Evolutionary conservation across 2,797 vertebrate species (phyloP).

Genomic region (Anabas testudineus): DNA sequence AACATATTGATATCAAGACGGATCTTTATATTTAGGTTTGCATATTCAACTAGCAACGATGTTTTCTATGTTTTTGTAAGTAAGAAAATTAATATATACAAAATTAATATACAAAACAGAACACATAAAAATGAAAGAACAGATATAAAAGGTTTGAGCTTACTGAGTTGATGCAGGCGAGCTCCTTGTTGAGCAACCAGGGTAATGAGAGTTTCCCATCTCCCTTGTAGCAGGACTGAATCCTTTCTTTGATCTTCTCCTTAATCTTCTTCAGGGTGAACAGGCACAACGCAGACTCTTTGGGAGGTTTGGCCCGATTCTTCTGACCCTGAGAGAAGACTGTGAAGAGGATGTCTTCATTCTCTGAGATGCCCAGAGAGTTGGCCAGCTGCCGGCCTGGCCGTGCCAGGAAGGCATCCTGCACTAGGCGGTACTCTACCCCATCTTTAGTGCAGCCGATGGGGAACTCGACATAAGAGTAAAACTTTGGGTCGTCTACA

Average conservation of each 20-base stretch:
- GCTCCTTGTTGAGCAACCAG: constrained; percentile 99
- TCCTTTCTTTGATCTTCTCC: constrained; percentile 98
- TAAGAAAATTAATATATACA: no score
- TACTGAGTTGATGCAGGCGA: constrained; percentile 98
- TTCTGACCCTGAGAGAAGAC: constrained; percentile 99
- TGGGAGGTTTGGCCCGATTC: constrained; percentile 96
- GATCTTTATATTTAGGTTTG: no score
- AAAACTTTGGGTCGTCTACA: constrained; percentile 97
- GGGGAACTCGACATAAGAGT: constrained; percentile 98
- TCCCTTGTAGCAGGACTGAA: constrained; percentile 97
- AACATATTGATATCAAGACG: neutral
- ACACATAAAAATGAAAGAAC: neutral
- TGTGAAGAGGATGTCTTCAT: constrained; percentile 96
- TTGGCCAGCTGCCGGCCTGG: constrained; percentile 91
- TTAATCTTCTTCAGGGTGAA: constrained; percentile 97
- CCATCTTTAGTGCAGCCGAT: constrained; percentile 96
- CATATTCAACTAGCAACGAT: neutral
- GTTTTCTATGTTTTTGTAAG: no score
- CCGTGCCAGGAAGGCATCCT: constrained; percentile 94
- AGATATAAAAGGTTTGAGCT: constrained; percentile 65
- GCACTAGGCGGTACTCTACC: constrained; percentile 96
- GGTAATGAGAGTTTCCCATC: constrained; percentile 96
- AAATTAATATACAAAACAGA: neutral
- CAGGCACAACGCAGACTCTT: constrained; percentile 96
- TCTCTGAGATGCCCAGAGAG: constrained; percentile 91